These are phyloP conservation scores for Goniozus legneri DNA, from an alignment of 1,140 invertebrate species.

Conservation along the genomic window DNA sequence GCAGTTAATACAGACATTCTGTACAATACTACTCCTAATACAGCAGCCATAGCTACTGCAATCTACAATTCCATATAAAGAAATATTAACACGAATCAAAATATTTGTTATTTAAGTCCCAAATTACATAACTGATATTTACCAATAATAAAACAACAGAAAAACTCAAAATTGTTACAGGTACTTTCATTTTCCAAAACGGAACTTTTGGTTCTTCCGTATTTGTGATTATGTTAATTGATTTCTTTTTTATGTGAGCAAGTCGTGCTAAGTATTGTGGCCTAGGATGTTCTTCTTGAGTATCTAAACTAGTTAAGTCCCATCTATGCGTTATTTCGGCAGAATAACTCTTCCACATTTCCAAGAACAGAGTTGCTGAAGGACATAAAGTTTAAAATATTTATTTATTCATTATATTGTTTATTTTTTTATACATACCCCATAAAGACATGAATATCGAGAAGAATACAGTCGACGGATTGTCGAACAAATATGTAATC, in stretches of 20 bases:
- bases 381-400: constrained; percentile 16
- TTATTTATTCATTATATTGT: constrained; percentile 1
- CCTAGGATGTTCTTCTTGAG: constrained; percentile 82
- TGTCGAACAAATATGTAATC: constrained; percentile 93
- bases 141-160: constrained; percentile 79
- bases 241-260: constrained; percentile 67
- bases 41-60: constrained; percentile 75
- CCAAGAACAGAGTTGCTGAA: constrained; percentile 79
- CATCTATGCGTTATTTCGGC: constrained; percentile 87
- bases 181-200: constrained; percentile 83
- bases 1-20: constrained; percentile 82
- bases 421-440: constrained; percentile 59
- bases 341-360: constrained; percentile 93
- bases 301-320: constrained; percentile 85
- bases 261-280: constrained; percentile 76
- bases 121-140: constrained; percentile 22
- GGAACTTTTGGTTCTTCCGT: constrained; percentile 78
- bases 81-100: background rate
- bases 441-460: constrained; percentile 97
- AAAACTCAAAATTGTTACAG: constrained; percentile 79
- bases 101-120: background rate
- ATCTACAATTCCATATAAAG: constrained; percentile 54
- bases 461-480: constrained; percentile 89
- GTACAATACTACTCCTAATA: constrained; percentile 88
- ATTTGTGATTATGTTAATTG: constrained; percentile 73